Evolutionary conservation across 2,888 invertebrate genomes (phyloP), one percentile per base, ranked within the genome.

Genomic region (Bembecia ichneumoniformis): DNA sequence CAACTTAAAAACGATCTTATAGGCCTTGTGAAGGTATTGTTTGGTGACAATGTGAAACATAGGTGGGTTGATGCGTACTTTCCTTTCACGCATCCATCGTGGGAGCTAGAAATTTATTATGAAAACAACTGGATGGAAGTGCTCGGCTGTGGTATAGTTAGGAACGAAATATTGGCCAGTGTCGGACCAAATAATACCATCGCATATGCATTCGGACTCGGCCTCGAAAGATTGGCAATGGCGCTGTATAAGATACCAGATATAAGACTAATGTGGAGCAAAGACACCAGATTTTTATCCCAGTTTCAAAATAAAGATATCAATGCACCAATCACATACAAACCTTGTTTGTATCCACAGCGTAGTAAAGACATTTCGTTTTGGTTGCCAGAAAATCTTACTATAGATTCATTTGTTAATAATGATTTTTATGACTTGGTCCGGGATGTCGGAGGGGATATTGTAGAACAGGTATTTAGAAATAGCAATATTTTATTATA

Each of bases 81-180:
- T 67, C 99, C 99, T 0, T 99, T 99, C 71, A 99, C 99, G 0
- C 97, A 98, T 81, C 99, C 99, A 0, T 99, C 98, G 0, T 99
- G 96, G 96, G 99, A 99, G 76, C 77, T 99, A 52, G 99, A 99
- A 88, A 92, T 99, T 43, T 91, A 88, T 60, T 91, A 92, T 63
- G 92, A 93, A 62, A 90, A 90, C 54, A 89, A 94, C 49, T 99
- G 99, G 99, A 71, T 99, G 59, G 99, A 99, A 82, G 90, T 98
- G 14, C 88, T 99, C 2, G 99, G 99, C 2, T 98, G 97, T 80
- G 99, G 99, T 7, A 94, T 99, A 47, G 94, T 98, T 71, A 90
- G 95, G 51, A 97, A 99, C 67, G 91, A 94, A 66, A 95, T 99
- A 52, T 81, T 99, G 20, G 88, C 91, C 40, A 92, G 91, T 58